A percentile compares a stretch with the other conserved stretches of the same genome.
Conservation (phyloP, 2,113 vertebrate genomes). For the Emydura subglobosa region DNA sequence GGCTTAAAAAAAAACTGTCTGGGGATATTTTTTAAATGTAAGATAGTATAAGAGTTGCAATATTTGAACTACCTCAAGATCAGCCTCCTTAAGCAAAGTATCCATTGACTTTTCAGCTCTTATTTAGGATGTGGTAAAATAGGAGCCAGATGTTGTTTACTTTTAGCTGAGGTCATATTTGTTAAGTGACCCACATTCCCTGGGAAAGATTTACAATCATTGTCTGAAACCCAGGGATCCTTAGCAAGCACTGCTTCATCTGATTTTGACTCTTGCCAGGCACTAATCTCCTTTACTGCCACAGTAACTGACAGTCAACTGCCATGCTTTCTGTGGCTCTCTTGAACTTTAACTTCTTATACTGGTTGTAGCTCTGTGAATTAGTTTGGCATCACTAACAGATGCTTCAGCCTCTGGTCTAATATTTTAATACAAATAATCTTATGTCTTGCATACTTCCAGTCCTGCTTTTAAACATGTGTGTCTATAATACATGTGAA, state of each 20-base stretch:
- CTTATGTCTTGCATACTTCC: background rate
- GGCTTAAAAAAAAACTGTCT: background rate
- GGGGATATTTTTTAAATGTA: background rate
- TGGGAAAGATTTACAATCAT: background rate
- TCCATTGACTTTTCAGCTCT: background rate
- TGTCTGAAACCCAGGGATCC: background rate
- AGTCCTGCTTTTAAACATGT: background rate
- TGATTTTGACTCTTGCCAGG: background rate
- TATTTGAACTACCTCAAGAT: fast-evolving
- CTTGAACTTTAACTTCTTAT: background rate
- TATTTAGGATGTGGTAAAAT: background rate
- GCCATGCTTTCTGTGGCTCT: background rate
- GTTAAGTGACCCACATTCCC: background rate
- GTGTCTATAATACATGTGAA: background rate
- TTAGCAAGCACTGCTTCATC: background rate
- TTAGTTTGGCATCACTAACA: background rate
- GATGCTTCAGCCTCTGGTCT: background rate
- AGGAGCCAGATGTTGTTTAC: background rate
- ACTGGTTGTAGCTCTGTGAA: background rate
- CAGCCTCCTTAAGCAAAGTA: background rate
- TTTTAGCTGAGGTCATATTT: background rate
- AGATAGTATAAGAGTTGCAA: background rate
- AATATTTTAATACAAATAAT: background rate
- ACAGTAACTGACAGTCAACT: background rate
- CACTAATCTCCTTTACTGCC: background rate